Percentiles rank a stretch among this genome's conserved stretches.
phyloP scores from a whole-genome alignment of 2,888 invertebrate genomes.

The Drosophila paranaensis region DNA sequence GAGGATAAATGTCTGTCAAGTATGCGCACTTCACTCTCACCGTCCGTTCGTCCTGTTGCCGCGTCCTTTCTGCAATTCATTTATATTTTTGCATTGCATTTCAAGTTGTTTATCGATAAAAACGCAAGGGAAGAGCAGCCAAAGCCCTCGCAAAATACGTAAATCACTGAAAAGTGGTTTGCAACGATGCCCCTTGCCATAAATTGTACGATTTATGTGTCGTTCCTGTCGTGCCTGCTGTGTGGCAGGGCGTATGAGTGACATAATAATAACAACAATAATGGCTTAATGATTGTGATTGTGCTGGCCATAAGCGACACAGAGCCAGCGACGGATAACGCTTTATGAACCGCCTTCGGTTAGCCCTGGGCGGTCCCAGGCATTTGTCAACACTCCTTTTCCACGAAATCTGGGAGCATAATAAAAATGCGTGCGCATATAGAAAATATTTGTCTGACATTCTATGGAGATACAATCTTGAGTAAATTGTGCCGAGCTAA shows the following conservation, averaged over 20 bases:
- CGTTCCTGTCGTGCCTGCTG: conserved; percentile 14
- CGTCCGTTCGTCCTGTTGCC: background rate
- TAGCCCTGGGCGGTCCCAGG: conserved; percentile 35
- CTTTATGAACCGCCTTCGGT: conserved; percentile 63
- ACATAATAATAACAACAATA: conserved; percentile 79
- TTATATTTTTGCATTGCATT: conserved; percentile 62
- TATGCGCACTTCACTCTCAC: conserved; percentile 21
- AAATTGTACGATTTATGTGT: conserved; percentile 48
- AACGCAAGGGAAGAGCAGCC: conserved; percentile 27
- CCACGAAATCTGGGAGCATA: conserved; percentile 10
- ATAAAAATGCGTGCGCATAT: conserved; percentile 2
- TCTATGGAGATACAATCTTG: conserved; percentile 8
- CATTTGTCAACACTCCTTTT: conserved; percentile 67
- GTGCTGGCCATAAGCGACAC: conserved; percentile 62
- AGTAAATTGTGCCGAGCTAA: background rate
- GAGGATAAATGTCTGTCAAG: conserved; percentile 59
- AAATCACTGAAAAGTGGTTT: conserved; percentile 65
- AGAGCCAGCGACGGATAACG: conserved; percentile 36
- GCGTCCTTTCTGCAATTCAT: conserved; percentile 27
- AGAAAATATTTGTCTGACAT: background rate
- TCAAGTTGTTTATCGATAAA: conserved; percentile 74
- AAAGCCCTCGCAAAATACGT: conserved; percentile 38
- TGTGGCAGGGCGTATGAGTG: conserved; percentile 51
- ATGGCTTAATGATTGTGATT: conserved; percentile 78
- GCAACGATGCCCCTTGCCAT: conserved; percentile 17